phyloP scores from a whole-genome alignment of 2,888 invertebrate species.

The Drosophila putrida region DNA sequence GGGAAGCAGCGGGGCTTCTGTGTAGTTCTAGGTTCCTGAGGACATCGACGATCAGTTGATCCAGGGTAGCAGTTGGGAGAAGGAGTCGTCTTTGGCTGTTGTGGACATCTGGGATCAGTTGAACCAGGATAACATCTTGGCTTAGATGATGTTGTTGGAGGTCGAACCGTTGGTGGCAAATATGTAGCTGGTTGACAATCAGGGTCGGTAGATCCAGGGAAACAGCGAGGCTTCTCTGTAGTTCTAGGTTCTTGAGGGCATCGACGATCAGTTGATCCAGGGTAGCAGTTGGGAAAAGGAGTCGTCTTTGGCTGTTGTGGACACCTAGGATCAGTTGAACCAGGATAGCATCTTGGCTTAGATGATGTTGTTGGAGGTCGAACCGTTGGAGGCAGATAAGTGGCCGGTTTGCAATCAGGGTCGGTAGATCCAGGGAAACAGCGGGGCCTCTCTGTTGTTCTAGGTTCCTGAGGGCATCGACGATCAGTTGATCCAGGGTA shows the following conservation, averaged over 20 bases:
- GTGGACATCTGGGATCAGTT: slow-evolving; percentile 3
- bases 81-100: slow-evolving; percentile 1
- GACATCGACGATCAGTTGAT: slow-evolving; percentile 5
- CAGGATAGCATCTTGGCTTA: slow-evolving; percentile 5
- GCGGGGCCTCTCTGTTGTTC: too few relatives aligned
- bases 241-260: slow-evolving; percentile 1
- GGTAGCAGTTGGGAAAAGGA: slow-evolving; percentile 48
- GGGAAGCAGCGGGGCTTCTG: slow-evolving; percentile 7
- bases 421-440: too few relatives aligned
- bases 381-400: too few relatives aligned
- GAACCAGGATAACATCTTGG: slow-evolving; percentile 9
- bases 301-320: slow-evolving; percentile 61
- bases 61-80: slow-evolving; percentile 5
- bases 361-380: too few relatives aligned
- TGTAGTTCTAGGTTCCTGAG: background rate
- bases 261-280: slow-evolving; percentile 68
- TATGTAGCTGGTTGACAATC: slow-evolving; percentile 9
- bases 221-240: background rate
- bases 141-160: background rate
- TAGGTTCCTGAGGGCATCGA: slow-evolving; percentile 60
- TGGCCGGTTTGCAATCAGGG: too few relatives aligned
- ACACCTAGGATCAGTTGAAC: slow-evolving; percentile 76
- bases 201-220: slow-evolving; percentile 3
- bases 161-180: background rate
- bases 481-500: slow-evolving; percentile 84